Percentiles rank a stretch among this genome's conserved stretches.
Evolutionary conservation across 1,140 invertebrate genomes (phyloP).

Genomic region (Latrodectus geometricus): DNA sequence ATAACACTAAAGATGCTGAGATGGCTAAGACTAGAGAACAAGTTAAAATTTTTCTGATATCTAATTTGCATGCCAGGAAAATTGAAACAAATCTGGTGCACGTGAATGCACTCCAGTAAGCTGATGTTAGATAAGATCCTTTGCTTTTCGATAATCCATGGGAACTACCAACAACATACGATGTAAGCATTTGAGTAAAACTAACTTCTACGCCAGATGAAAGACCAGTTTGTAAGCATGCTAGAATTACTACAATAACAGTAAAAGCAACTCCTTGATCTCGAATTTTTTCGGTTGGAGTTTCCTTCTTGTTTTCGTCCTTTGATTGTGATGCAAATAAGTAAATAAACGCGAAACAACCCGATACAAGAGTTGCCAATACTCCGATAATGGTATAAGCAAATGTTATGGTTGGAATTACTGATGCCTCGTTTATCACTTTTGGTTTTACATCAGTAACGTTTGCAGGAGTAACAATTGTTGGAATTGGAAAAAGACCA

Average conservation of each 20-base stretch:
- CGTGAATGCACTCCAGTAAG: slow-evolving; percentile 72
- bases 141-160: slow-evolving; percentile 67
- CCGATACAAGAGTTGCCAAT: neutral
- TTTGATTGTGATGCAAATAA: slow-evolving; percentile 12
- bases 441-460: neutral
- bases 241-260: slow-evolving; percentile 22
- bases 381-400: slow-evolving; percentile 39
- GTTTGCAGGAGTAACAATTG: neutral
- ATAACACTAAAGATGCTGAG: slow-evolving; percentile 60
- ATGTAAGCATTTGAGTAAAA: slow-evolving; percentile 70
- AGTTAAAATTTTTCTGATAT: slow-evolving; percentile 68
- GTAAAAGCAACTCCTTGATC: slow-evolving; percentile 42
- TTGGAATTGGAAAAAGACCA: neutral
- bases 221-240: slow-evolving; percentile 69
- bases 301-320: neutral
- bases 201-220: slow-evolving; percentile 71
- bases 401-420: slow-evolving; percentile 17
- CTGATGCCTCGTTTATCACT: neutral
- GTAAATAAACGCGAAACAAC: slow-evolving; percentile 13
- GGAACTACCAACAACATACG: slow-evolving; percentile 69
- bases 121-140: slow-evolving; percentile 69
- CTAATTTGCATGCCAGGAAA: slow-evolving; percentile 68
- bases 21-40: slow-evolving; percentile 68
- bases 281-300: neutral
- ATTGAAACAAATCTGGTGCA: slow-evolving; percentile 70